Evolutionary conservation across 2,888 invertebrate genomes (phyloP).

Genomic region (Chironomus riparius): DNA sequence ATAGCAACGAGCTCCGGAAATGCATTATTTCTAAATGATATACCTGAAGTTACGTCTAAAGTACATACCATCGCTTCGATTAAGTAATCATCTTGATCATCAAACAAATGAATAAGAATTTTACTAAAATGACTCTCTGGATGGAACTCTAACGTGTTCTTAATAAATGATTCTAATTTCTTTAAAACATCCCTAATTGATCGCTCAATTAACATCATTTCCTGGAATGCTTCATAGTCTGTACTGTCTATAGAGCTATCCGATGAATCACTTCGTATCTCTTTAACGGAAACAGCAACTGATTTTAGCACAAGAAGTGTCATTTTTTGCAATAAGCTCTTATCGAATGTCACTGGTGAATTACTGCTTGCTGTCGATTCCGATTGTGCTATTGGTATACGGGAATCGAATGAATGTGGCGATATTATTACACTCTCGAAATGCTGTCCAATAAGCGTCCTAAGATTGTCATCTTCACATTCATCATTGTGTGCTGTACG

Average conservation of each 20-base stretch:
- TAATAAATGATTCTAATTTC: constrained; percentile 73
- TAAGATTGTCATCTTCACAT: background rate
- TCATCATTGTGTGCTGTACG: background rate
- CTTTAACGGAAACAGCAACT: constrained; percentile 81
- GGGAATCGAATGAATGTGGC: constrained; percentile 30
- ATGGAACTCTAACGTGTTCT: constrained; percentile 71
- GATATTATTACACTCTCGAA: constrained; percentile 10
- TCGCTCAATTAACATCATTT: constrained; percentile 79
- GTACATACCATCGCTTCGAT: constrained; percentile 90
- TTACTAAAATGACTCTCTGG: constrained; percentile 81
- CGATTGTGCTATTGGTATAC: constrained; percentile 37
- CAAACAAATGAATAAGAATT: constrained; percentile 78
- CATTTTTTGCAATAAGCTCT: constrained; percentile 75
- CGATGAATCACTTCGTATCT: constrained; percentile 73
- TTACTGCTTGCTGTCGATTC: background rate
- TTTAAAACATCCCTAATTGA: constrained; percentile 75
- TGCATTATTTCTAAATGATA: constrained; percentile 70
- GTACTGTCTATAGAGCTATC: constrained; percentile 78
- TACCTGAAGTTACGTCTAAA: constrained; percentile 75
- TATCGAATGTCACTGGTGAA: constrained; percentile 45
- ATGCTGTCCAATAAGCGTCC: constrained; percentile 14
- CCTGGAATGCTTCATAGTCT: constrained; percentile 77
- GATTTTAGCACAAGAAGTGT: constrained; percentile 80
- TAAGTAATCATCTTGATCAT: constrained; percentile 83
- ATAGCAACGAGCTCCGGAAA: constrained; percentile 71